Evolutionary conservation across 2,797 vertebrate species (phyloP), one percentile per base, ranked within the genome.

Genomic region (Nyctibius grandis): DNA sequence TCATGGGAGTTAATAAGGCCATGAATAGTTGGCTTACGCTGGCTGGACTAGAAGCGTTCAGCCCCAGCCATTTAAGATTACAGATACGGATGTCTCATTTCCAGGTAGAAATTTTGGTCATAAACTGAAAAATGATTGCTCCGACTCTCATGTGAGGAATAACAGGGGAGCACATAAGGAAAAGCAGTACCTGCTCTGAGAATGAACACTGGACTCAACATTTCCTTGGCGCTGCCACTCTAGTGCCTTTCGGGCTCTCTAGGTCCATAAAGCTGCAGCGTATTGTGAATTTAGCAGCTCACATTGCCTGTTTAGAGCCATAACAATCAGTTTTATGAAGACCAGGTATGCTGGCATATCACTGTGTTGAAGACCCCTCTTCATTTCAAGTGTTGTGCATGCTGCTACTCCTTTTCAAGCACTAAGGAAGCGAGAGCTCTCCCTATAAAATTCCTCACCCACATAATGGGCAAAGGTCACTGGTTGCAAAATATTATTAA

Each of bases 21-120:
- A 4, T 20, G 26, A 91, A 44, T 1, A 40, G 47, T 19, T 68
- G 57, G 45, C 12, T 53, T 45, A 56, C 0, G 0, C 18, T 44
- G n/a, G 36, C 47, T n/a, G 34, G 21, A 78, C 26, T 34, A 36
- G 45, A 68, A 50, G 47, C 29, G 61, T 45, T 78, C 33, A 72
- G 53, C 14, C 34, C 20, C 60, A 47, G 56, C 4, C 20, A 69
- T 31, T 79, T 68, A 51, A 69, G 10, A 29, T 51, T 56, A 76
- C 3, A 11, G 48, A 48, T 17, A 57, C 0, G 0, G 48, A 68
- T 48, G 44, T 28, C 33, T 85, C 38, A 28, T 61, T 61, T 79
- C 42, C 29, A 54, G 59, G 38, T 38, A 82, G 50, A 15, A 65
- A 59, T 76, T 89, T 87, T 38, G 40, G 63, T 82, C 33, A 57